Percentiles rank a stretch among this genome's conserved stretches.
phyloP scores from a whole-genome alignment of 2,797 vertebrate species.

The Diplodus sargus region DNA sequence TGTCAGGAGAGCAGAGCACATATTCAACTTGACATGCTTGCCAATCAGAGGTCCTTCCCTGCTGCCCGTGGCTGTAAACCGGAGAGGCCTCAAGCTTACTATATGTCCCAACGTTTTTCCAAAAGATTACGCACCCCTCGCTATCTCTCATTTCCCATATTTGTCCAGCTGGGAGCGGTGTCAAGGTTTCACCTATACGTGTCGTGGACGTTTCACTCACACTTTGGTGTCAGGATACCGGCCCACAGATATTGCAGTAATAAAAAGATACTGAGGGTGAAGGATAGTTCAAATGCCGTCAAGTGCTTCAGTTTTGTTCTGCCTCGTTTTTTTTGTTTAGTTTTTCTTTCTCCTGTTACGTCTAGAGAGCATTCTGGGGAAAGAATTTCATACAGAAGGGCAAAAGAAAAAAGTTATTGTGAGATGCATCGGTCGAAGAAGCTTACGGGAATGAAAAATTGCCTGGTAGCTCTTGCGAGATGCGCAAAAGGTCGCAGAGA shows the following conservation, averaged over 20 bases:
- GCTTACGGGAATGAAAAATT: conserved; percentile 8
- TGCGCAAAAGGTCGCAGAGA: conserved; percentile 38
- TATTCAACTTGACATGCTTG: conserved; percentile 63
- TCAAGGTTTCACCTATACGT: conserved; percentile 17
- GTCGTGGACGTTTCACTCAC: conserved; percentile 35
- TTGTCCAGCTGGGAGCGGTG: conserved; percentile 11
- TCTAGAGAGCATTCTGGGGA: conserved; percentile 5
- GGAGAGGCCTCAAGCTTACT: conserved; percentile 19
- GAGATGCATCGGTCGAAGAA: conserved; percentile 31
- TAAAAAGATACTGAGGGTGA: conserved; percentile 29
- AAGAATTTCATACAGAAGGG: background rate
- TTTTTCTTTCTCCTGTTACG: conserved; percentile 9
- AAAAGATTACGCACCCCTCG: background rate
- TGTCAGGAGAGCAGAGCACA: conserved; percentile 41
- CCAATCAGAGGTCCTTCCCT: conserved; percentile 36
- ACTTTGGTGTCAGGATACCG: conserved; percentile 10
- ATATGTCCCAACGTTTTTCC: conserved; percentile 17
- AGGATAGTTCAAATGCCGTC: conserved; percentile 37
- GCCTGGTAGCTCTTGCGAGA: conserved; percentile 28
- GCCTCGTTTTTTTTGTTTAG: conserved; percentile 24
- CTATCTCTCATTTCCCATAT: conserved; percentile 31
- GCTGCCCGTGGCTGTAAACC: conserved; percentile 41
- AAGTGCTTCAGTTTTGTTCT: conserved; percentile 30
- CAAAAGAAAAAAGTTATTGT: conserved; percentile 8
- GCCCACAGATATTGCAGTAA: conserved; percentile 32